Evolutionary conservation across 2,113 vertebrate genomes (phyloP).

Genomic region (Rhegmatorhina hoffmannsi): DNA sequence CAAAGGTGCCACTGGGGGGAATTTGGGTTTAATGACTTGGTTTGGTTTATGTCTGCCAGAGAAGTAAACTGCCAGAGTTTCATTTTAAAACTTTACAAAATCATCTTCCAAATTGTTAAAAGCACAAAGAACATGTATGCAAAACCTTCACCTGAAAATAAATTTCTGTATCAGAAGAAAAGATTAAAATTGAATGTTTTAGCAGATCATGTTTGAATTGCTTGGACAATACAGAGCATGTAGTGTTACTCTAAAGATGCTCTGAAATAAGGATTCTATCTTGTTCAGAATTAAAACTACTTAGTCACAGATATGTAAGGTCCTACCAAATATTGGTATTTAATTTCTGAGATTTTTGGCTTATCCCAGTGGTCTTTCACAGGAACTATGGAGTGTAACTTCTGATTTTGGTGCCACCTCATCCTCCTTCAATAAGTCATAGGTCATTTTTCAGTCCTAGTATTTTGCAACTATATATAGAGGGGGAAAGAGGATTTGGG

Average conservation of each 20-base stretch:
- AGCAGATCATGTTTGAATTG: not conserved
- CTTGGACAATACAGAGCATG: not conserved
- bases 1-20: conserved; percentile 25
- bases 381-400: not conserved
- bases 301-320: not conserved
- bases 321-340: not conserved
- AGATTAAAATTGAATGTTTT: conserved; percentile 29
- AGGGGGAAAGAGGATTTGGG: not conserved
- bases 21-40: conserved; percentile 10
- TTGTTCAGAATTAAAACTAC: not conserved
- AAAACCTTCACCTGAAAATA: conserved; percentile 1
- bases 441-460: not conserved
- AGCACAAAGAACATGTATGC: not conserved
- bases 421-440: not conserved
- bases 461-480: not conserved
- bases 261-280: not conserved
- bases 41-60: conserved; percentile 14
- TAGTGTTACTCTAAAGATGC: not conserved
- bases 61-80: not conserved
- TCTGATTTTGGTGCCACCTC: not conserved
- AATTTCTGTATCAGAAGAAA: conserved; percentile 40
- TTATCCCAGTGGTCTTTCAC: not conserved
- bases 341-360: not conserved
- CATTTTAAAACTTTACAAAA: conserved; percentile 22
- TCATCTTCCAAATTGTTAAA: conserved; percentile 18